Base-by-base conservation (phyloP, 2,113 vertebrate species). In the Shinisaurus crocodilurus region DNA sequence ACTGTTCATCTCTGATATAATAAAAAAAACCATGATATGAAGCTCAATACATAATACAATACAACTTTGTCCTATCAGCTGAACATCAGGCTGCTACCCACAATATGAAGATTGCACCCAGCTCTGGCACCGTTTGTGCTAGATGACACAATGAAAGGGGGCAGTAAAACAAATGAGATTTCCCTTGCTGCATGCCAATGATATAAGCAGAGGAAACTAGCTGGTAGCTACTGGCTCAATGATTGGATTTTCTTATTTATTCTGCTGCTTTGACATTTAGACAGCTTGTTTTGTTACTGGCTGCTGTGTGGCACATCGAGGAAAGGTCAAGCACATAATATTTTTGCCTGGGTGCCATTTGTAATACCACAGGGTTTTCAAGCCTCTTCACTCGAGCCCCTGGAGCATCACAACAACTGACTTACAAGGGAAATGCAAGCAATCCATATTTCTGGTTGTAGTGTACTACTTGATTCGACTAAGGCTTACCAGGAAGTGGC, bases 261-360 rank as follows among this genome's bases (percentile, higher is more conserved):
- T 82, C 84, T 89, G 25, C 8, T 85, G 83, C 54, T 85, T 90
- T 91, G 91, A 94, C 79, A 90, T 93, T 95, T 95, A 92, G 85
- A 92, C 12, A 25, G 80, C 89, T 90, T 88, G 32, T 91, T 94
- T 93, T 91, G 0, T 90, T 72, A 90, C 25, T 77, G 67, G 88
- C 65, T 92, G 72, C 70, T 93, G 12, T 20, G 57, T n/a, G 77
- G 81, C 25, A 92, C 48, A 27, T 1, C 43, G 37, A 89, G 23
- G 60, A 93, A 92, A 93, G 37, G 63, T 88, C 94, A 89, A 91
- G 54, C 1, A 70, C 76, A 72, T 13, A 90, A 43, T 54, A 32
- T 88, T 93, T 92, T 91, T 76, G 13, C 45, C 34, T 25, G 75
- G 29, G 87, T 91, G n/a, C 25, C 83, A 91, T 77, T 87, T 82